Percentiles rank a stretch among this genome's conserved stretches.
phyloP scores from a whole-genome alignment of 2,113 vertebrate genomes.

The Petaurus breviceps region DNA sequence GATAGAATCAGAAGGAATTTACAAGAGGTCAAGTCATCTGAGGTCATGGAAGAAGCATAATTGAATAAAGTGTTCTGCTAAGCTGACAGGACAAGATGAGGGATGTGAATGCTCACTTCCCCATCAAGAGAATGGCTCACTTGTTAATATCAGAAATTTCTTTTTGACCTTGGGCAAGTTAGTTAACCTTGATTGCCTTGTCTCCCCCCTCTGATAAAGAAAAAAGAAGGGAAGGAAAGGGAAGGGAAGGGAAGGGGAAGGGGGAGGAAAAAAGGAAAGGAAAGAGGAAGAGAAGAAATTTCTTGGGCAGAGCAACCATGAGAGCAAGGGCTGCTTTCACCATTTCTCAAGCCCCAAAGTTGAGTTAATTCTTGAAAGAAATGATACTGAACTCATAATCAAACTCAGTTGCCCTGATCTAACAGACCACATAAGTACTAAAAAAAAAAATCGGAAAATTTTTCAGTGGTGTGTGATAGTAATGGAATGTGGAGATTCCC shows the following conservation, averaged over 20 bases:
- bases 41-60: slow-evolving; percentile 34
- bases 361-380: slow-evolving; percentile 91
- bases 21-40: slow-evolving; percentile 40
- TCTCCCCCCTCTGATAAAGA: no score
- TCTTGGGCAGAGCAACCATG: background rate
- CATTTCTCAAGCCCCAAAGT: slow-evolving; percentile 88
- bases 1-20: slow-evolving; percentile 29
- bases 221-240: no score
- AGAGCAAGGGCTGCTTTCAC: slow-evolving; percentile 85
- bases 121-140: slow-evolving; percentile 43
- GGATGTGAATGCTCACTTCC: slow-evolving; percentile 27
- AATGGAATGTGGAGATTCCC: no score
- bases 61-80: background rate
- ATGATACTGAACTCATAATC: slow-evolving; percentile 90
- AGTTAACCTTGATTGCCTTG: no score
- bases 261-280: no score
- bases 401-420: slow-evolving; percentile 91
- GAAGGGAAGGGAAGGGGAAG: no score
- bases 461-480: no score
- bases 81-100: slow-evolving; percentile 52
- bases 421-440: slow-evolving; percentile 86
- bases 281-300: slow-evolving; percentile 40
- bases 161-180: background rate
- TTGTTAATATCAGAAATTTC: slow-evolving; percentile 66
- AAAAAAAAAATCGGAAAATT: slow-evolving; percentile 86